Evolutionary conservation across 2,113 vertebrate genomes (phyloP).

Genomic region (Prolemur simus): DNA sequence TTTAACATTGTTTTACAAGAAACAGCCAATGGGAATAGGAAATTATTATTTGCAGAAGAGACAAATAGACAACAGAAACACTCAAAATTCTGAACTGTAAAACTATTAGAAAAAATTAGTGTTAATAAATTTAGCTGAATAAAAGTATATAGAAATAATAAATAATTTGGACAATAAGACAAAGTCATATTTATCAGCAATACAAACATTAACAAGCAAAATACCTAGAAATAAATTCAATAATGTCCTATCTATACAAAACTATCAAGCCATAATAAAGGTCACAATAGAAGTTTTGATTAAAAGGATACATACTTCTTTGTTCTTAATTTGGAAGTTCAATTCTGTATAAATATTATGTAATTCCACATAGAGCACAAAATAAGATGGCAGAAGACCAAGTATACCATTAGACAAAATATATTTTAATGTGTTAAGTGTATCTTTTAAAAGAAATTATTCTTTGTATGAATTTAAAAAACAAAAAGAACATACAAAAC

Average conservation of each 20-base stretch:
- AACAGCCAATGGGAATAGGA: background rate
- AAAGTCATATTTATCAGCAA: background rate
- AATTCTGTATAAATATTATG: background rate
- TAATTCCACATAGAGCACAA: background rate
- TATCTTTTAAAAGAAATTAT: background rate
- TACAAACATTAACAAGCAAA: background rate
- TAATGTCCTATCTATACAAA: background rate
- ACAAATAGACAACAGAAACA: background rate
- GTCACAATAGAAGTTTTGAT: background rate
- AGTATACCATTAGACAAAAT: background rate
- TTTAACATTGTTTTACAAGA: background rate
- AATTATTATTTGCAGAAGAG: background rate
- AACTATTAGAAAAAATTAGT: background rate
- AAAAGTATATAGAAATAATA: background rate
- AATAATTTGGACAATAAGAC: background rate
- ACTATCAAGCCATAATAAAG: background rate
- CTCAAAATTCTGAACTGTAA: background rate
- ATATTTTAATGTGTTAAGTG: background rate
- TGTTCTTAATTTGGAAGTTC: background rate
- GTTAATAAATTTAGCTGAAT: background rate
- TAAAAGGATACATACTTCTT: background rate
- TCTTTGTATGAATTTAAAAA: background rate
- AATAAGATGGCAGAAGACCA: background rate
- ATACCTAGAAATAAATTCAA: background rate
- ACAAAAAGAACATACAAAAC: background rate